A percentile compares a stretch with the other conserved stretches of the same genome.
phyloP scores from a whole-genome alignment of 2,797 vertebrate genomes.

The Cyprinella venusta region DNA sequence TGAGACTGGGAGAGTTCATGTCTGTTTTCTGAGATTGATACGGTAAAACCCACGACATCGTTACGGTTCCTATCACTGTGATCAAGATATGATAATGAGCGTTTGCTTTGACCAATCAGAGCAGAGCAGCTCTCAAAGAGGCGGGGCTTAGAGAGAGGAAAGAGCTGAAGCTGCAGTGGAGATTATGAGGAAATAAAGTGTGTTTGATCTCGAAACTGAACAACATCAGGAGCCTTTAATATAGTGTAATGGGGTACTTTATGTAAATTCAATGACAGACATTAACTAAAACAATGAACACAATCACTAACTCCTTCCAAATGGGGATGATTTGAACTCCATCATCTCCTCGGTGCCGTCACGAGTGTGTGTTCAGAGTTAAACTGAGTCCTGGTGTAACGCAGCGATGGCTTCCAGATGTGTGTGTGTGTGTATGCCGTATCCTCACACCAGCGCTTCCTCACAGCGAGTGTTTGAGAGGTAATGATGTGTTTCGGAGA shows the following conservation, averaged over 20 bases:
- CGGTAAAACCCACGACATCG: neutral
- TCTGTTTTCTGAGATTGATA: neutral
- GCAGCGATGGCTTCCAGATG: constrained; percentile 53
- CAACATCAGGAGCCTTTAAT: neutral
- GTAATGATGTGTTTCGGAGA: neutral
- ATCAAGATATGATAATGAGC: neutral
- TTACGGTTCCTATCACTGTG: neutral
- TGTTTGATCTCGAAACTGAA: neutral
- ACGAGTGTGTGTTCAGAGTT: neutral
- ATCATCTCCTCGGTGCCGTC: neutral
- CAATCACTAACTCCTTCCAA: neutral
- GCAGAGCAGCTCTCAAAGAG: neutral
- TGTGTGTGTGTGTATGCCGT: neutral
- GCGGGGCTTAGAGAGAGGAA: neutral
- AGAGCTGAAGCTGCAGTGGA: neutral
- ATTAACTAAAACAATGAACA: neutral
- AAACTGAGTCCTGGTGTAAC: neutral
- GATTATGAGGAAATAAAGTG: neutral
- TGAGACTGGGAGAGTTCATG: neutral
- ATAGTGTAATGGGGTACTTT: neutral
- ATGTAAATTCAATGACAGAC: neutral
- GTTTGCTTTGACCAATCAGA: neutral
- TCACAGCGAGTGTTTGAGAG: neutral
- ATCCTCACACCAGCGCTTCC: neutral
- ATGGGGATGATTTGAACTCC: neutral